Evolutionary conservation across 2,797 vertebrate genomes (phyloP).

Genomic region (Lateolabrax maculatus): DNA sequence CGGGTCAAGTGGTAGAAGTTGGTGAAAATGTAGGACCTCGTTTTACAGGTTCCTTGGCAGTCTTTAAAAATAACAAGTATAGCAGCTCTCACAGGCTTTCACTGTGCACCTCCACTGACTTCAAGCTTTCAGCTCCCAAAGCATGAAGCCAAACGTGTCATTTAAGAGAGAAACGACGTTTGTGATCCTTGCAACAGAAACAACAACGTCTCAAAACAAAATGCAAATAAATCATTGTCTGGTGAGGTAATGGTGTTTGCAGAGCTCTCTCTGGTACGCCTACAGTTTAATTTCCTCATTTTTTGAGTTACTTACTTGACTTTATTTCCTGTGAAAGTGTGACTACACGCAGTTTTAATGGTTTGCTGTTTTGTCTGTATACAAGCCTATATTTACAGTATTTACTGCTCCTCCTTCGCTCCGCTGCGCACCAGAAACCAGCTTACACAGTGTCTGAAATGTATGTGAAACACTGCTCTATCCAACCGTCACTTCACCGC

Average conservation of each 20-base stretch:
- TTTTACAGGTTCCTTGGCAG: neutral
- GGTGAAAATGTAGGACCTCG: neutral
- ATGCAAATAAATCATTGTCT: neutral
- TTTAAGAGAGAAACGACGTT: neutral
- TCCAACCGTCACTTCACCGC: no score
- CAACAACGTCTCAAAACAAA: neutral
- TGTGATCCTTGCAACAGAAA: neutral
- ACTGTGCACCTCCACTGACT: neutral
- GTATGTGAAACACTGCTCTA: neutral
- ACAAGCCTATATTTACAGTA: no score
- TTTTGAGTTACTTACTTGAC: no score
- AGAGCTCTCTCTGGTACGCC: neutral
- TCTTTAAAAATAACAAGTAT: neutral
- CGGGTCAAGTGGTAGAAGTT: constrained; percentile 1
- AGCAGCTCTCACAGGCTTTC: neutral
- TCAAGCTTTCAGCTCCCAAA: neutral
- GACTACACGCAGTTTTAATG: neutral
- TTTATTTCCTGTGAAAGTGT: neutral
- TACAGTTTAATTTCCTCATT: no score
- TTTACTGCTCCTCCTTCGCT: neutral
- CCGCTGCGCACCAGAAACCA: neutral
- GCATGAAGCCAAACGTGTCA: constrained; percentile 1
- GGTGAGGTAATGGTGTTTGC: neutral
- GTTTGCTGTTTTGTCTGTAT: neutral
- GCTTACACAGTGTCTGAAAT: neutral